phyloP scores from a whole-genome alignment of 1,140 invertebrate genomes.

The Lamellibrachia luymesi region DNA sequence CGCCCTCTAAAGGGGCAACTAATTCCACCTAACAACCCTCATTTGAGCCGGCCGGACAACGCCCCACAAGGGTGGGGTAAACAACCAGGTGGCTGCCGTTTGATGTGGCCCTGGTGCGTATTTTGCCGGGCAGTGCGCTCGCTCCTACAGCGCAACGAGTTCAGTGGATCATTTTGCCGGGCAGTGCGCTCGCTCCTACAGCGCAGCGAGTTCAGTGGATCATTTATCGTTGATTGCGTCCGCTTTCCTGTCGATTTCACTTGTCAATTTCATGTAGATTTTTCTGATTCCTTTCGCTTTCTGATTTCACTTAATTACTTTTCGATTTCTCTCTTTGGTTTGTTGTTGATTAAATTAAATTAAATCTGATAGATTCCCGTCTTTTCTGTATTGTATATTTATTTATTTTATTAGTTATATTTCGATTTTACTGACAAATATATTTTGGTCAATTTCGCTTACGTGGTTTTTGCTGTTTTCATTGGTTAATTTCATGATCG shows the following conservation, averaged over 20 bases:
- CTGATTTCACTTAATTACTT: neutral
- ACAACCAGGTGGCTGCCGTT: neutral
- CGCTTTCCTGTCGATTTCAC: neutral
- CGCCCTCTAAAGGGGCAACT: neutral
- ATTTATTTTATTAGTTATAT: neutral
- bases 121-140: neutral
- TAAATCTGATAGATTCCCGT: neutral
- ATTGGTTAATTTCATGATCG: neutral
- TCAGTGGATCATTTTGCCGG: too few relatives aligned
- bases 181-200: too few relatives aligned
- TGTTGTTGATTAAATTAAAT: neutral
- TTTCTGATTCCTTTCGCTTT: neutral
- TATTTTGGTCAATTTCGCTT: neutral
- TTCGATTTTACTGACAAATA: neutral
- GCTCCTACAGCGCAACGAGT: too few relatives aligned
- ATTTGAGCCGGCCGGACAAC: neutral
- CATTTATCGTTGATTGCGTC: too few relatives aligned
- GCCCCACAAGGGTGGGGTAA: neutral
- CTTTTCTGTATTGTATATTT: neutral
- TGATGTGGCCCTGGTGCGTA: neutral
- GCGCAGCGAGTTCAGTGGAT: too few relatives aligned
- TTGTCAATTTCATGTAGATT: neutral
- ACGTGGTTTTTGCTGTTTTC: neutral
- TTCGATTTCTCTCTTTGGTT: neutral
- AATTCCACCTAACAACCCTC: neutral